Conservation (phyloP, 2,113 vertebrate genomes). For the Paradisaea rubra region DNA sequence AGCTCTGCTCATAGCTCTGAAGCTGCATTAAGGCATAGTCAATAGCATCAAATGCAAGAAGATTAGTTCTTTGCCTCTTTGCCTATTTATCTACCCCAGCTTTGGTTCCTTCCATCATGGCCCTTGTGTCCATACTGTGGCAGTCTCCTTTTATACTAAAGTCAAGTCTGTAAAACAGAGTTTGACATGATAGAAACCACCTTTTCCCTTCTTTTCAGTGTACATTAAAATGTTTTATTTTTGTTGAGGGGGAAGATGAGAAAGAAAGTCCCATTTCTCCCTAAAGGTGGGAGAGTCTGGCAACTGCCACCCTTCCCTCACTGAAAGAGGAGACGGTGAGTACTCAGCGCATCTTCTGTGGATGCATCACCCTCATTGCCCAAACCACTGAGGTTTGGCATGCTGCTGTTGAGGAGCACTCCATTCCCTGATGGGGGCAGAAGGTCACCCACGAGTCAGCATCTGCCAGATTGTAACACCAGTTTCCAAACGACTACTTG, state of each 20-base stretch:
- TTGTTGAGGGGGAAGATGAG: conserved; percentile 32
- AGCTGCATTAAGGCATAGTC: not conserved
- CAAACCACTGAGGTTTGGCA: not conserved
- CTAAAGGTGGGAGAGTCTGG: conserved; percentile 26
- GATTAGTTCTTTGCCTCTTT: not conserved
- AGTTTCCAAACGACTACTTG: not conserved
- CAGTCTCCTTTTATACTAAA: not conserved
- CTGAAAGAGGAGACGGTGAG: conserved; percentile 34
- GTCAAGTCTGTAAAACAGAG: not conserved
- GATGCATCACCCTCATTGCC: not conserved
- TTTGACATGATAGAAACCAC: not conserved
- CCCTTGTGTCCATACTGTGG: not conserved
- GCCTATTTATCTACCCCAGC: not conserved
- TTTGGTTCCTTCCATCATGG: not conserved
- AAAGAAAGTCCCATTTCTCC: conserved; percentile 47
- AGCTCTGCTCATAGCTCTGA: not conserved
- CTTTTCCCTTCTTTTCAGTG: not conserved
- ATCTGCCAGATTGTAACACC: not conserved
- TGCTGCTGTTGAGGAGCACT: not conserved
- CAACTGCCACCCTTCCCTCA: conserved; percentile 39
- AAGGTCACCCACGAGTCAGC: fast-evolving
- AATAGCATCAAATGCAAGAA: not conserved
- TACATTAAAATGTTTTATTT: conserved; percentile 34
- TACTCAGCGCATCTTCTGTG: not conserved
- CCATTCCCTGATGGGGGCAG: not conserved